Evolutionary conservation across 2,888 invertebrate species (phyloP).

Genomic region (Leptodirus hochenwartii): DNA sequence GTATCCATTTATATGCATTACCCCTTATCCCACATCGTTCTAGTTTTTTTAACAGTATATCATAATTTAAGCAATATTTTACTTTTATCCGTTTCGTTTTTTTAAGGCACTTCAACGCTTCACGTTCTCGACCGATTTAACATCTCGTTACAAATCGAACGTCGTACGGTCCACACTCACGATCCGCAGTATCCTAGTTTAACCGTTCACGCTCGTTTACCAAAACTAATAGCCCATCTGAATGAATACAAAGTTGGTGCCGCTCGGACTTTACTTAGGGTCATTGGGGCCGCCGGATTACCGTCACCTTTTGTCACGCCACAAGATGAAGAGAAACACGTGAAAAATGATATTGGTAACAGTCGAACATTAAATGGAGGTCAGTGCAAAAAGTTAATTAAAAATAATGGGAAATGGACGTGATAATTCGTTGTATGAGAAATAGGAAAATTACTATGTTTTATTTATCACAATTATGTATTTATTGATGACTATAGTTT

Average conservation of each 20-base stretch:
- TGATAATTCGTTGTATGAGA: too few relatives aligned
- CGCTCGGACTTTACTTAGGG: constrained; percentile 35
- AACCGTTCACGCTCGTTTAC: constrained; percentile 68
- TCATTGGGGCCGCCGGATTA: constrained; percentile 24
- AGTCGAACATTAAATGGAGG: too few relatives aligned
- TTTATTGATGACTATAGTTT: too few relatives aligned
- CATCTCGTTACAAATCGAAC: constrained; percentile 47
- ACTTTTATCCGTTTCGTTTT: too few relatives aligned
- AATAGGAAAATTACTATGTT: too few relatives aligned
- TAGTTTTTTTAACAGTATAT: too few relatives aligned
- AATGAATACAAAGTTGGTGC: constrained; percentile 76
- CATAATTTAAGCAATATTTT: too few relatives aligned
- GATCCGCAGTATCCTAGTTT: constrained; percentile 79
- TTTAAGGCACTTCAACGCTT: constrained; percentile 65
- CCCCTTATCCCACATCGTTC: too few relatives aligned
- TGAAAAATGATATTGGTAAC: not conserved
- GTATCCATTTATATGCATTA: too few relatives aligned
- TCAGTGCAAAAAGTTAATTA: too few relatives aligned
- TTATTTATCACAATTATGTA: too few relatives aligned
- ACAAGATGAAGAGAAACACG: constrained; percentile 19
- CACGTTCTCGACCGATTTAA: constrained; percentile 53
- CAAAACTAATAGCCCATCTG: constrained; percentile 73
- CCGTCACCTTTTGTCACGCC: constrained; percentile 27
- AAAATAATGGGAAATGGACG: constrained; percentile 5
- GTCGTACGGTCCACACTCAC: constrained; percentile 60